Evolutionary conservation across 2,113 vertebrate genomes (phyloP).

Genomic region (Chauna torquata): DNA sequence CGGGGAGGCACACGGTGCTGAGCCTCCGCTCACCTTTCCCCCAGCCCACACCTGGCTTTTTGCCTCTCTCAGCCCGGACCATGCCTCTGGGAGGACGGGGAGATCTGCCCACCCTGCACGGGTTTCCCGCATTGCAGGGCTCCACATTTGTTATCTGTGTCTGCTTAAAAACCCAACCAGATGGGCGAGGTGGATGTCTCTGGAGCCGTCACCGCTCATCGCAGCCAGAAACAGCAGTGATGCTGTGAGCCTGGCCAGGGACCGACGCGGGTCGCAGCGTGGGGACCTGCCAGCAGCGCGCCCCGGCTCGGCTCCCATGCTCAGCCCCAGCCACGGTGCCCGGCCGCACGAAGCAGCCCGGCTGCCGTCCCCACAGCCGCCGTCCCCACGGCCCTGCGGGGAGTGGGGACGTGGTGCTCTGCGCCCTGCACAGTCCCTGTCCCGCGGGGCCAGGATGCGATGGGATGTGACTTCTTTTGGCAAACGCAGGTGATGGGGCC

Average conservation of each 20-base stretch:
- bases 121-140: neutral
- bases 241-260: neutral
- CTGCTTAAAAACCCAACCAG: neutral
- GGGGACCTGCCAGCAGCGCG: neutral
- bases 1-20: fast-evolving
- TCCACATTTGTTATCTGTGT: neutral
- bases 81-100: neutral
- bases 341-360: fast-evolving
- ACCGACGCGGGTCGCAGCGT: neutral
- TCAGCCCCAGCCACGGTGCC: fast-evolving
- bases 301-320: neutral
- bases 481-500: neutral
- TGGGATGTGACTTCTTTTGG: neutral
- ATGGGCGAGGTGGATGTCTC: neutral
- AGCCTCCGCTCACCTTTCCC: neutral
- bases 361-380: neutral
- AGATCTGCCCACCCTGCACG: neutral
- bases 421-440: neutral
- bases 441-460: neutral
- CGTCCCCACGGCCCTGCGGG: neutral
- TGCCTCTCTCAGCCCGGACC: fast-evolving
- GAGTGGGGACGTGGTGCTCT: fast-evolving
- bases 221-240: neutral
- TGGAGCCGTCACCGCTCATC: fast-evolving
- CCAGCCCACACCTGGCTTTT: fast-evolving